A percentile compares a stretch with the other conserved stretches of the same genome.
Conservation (phyloP, 2,797 vertebrate species). For the Allobates femoralis region DNA sequence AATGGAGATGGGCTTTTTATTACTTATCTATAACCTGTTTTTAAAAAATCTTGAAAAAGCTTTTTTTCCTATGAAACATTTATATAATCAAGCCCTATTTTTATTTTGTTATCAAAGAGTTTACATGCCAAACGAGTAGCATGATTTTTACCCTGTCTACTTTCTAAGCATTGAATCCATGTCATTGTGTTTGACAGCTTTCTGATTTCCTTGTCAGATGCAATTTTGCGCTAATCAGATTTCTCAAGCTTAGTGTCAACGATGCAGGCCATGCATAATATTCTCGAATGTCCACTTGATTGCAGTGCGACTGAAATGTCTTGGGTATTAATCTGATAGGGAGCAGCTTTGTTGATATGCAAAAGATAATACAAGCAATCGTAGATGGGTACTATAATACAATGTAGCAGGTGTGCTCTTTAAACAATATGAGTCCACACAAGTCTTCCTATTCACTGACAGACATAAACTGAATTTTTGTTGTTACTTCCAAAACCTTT, state of each 20-base stretch:
- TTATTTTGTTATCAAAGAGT: conserved; percentile 38
- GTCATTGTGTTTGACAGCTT: conserved; percentile 96
- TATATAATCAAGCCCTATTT: conserved; percentile 29
- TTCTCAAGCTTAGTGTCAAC: conserved; percentile 83
- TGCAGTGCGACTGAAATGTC: conserved; percentile 79
- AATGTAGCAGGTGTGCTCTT: conserved; percentile 77
- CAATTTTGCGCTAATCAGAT: conserved; percentile 89
- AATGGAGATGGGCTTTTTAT: neutral
- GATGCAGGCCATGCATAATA: conserved; percentile 83
- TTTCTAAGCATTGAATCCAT: conserved; percentile 83
- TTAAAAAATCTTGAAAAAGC: neutral
- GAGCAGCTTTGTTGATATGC: conserved; percentile 79
- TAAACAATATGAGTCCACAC: conserved; percentile 70
- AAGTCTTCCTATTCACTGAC: conserved; percentile 69
- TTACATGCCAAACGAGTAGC: conserved; percentile 75
- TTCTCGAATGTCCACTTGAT: conserved; percentile 81
- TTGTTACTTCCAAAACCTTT: conserved; percentile 72
- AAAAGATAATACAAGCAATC: conserved; percentile 72
- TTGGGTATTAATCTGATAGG: conserved; percentile 82
- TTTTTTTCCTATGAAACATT: neutral
- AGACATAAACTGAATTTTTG: conserved; percentile 72
- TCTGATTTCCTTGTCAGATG: conserved; percentile 92
- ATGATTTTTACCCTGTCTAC: conserved; percentile 75
- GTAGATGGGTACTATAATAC: conserved; percentile 72
- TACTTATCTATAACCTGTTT: neutral